A percentile compares a stretch with the other conserved stretches of the same genome.
phyloP scores from a whole-genome alignment of 1,140 invertebrate species.

The Drosophila truncata region DNA sequence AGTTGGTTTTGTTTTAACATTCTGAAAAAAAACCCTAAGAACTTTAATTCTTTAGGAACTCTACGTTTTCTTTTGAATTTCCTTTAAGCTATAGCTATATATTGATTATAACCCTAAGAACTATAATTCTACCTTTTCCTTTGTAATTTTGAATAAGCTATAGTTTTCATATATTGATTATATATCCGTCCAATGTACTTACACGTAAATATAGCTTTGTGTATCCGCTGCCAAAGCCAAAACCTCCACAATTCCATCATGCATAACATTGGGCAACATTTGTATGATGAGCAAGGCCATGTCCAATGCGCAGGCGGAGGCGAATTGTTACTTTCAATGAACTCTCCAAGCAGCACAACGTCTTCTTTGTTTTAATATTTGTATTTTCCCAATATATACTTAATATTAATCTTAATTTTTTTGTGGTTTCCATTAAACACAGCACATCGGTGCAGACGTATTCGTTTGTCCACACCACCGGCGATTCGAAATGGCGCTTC shows the following conservation, averaged over 20 bases:
- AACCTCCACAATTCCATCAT: slow-evolving; percentile 18
- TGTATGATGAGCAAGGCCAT: slow-evolving; percentile 17
- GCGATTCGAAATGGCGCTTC: slow-evolving; percentile 98
- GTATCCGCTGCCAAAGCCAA: slow-evolving; percentile 3
- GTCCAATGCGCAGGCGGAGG: background rate
- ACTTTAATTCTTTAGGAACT: background rate
- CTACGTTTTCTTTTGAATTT: too few species aligned
- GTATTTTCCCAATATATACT: background rate
- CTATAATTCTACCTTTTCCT: background rate
- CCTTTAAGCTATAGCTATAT: too few species aligned
- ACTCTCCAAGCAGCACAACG: background rate
- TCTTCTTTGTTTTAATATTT: slow-evolving; percentile 1
- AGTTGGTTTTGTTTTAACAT: background rate
- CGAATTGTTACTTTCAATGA: background rate
- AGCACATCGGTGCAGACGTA: slow-evolving; percentile 86
- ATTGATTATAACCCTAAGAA: too few species aligned
- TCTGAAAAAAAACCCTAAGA: background rate
- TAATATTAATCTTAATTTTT: background rate
- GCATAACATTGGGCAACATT: slow-evolving; percentile 22
- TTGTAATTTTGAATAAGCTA: background rate
- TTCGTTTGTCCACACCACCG: slow-evolving; percentile 96
- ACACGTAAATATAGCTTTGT: background rate
- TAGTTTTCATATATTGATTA: background rate
- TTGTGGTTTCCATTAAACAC: slow-evolving; percentile 15
- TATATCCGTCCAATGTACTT: background rate